Evolutionary conservation across 2,888 invertebrate species (phyloP).

Genomic region (Chymomyza fuscimana): DNA sequence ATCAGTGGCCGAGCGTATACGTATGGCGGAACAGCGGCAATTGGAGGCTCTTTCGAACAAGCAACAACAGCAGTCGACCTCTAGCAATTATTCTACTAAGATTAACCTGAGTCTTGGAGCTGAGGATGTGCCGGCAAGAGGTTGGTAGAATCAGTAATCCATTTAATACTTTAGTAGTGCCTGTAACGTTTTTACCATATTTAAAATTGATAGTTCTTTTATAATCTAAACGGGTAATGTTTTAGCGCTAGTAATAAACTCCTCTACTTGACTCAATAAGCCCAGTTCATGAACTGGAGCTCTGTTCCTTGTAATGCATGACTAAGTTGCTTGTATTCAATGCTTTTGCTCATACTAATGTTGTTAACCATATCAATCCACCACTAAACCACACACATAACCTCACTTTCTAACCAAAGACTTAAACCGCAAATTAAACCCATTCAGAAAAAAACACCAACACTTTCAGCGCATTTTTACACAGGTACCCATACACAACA

Average conservation of each 20-base stretch:
- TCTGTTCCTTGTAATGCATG: conserved; percentile 55
- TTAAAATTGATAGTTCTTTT: conserved; percentile 41
- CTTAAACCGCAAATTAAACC: conserved; percentile 29
- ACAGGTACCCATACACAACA: conserved; percentile 14
- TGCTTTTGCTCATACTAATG: conserved; percentile 49
- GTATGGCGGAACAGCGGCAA: conserved; percentile 79
- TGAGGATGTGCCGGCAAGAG: conserved; percentile 73
- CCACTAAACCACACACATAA: background rate
- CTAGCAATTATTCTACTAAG: conserved; percentile 82
- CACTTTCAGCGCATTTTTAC: conserved; percentile 68
- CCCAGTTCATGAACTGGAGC: conserved; percentile 32
- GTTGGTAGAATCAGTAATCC: conserved; percentile 58
- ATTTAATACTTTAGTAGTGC: conserved; percentile 39
- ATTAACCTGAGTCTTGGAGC: conserved; percentile 81
- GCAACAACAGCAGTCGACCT: conserved; percentile 45
- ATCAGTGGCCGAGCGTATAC: conserved; percentile 81
- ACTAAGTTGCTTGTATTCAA: conserved; percentile 28
- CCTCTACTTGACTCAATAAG: conserved; percentile 59
- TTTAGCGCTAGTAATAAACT: conserved; percentile 51
- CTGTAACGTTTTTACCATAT: conserved; percentile 41
- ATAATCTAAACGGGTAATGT: conserved; percentile 58
- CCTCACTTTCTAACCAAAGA: conserved; percentile 39
- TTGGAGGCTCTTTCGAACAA: conserved; percentile 50
- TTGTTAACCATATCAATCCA: conserved; percentile 16
- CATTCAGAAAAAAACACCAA: conserved; percentile 55